Conservation (phyloP, 2,797 vertebrate genomes). For the Synanceia verrucosa region DNA sequence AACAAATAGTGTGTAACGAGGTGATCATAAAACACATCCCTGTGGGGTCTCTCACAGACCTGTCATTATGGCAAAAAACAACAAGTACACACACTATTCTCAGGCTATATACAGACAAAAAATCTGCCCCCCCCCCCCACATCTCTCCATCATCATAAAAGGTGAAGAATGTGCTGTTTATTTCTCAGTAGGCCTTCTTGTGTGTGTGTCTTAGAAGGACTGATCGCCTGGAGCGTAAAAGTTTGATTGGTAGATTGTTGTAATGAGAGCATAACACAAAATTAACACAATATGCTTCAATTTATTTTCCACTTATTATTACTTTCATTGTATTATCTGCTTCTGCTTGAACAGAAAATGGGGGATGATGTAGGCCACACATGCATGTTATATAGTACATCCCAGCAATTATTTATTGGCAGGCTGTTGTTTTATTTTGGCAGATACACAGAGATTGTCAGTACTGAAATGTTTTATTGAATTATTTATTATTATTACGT, state of each 20-base stretch:
- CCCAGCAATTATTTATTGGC: not conserved
- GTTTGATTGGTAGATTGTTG: slow-evolving; percentile 40
- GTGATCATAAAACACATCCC: slow-evolving; percentile 82
- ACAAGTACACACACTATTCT: slow-evolving; percentile 55
- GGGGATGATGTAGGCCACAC: slow-evolving; percentile 53
- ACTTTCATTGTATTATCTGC: slow-evolving; percentile 40
- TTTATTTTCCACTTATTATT: slow-evolving; percentile 54
- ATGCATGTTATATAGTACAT: slow-evolving; percentile 26
- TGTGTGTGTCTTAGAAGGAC: not conserved
- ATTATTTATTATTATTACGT: not conserved
- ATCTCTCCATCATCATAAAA: slow-evolving; percentile 66
- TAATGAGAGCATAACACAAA: slow-evolving; percentile 44
- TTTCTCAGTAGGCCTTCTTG: slow-evolving; percentile 60
- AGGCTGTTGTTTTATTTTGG: slow-evolving; percentile 5
- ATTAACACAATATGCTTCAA: slow-evolving; percentile 40
- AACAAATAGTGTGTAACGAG: slow-evolving; percentile 79
- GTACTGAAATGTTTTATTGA: not conserved
- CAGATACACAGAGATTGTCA: not conserved
- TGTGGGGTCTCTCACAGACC: slow-evolving; percentile 80
- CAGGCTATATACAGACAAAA: slow-evolving; percentile 52
- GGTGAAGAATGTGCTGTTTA: slow-evolving; percentile 71
- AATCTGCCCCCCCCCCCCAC: slow-evolving; percentile 41
- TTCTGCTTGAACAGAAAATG: slow-evolving; percentile 18
- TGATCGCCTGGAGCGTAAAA: slow-evolving; percentile 28
- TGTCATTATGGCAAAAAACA: slow-evolving; percentile 80